Evolutionary conservation across 1,140 invertebrate species (phyloP).

Genomic region (Drosophila tsacasi): DNA sequence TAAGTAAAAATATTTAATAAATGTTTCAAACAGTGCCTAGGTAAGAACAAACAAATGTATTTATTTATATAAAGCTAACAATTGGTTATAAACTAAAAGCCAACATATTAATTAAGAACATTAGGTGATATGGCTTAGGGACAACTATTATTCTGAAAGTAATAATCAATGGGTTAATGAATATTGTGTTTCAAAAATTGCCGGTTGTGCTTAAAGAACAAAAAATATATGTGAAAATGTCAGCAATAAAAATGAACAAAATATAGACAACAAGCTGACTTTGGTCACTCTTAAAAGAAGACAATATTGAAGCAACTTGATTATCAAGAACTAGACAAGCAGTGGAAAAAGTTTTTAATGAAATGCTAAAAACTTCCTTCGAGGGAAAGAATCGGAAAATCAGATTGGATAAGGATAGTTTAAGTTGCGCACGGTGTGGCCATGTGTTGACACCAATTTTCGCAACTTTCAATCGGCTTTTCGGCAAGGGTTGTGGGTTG

Average conservation of each 20-base stretch:
- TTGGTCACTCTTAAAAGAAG: neutral
- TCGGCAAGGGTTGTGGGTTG: neutral
- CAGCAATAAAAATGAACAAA: neutral
- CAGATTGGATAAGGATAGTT: neutral
- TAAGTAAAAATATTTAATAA: neutral
- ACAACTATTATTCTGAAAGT: no score
- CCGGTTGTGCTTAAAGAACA: no score
- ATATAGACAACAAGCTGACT: neutral
- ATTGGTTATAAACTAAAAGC: no score
- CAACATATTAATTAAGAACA: no score
- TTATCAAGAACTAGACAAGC: constrained; percentile 14
- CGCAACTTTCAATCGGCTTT: constrained; percentile 47
- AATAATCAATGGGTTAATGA: no score
- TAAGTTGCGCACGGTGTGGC: constrained; percentile 6
- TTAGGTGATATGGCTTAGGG: no score
- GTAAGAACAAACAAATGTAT: no score
- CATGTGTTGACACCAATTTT: constrained; percentile 55
- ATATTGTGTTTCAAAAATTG: no score
- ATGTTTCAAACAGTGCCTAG: neutral
- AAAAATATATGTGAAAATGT: no score
- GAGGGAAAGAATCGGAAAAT: constrained; percentile 16
- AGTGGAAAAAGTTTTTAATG: constrained; percentile 46
- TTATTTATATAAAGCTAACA: no score
- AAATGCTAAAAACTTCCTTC: constrained; percentile 36
- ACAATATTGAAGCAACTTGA: neutral